Conservation (phyloP, 2,888 invertebrate genomes). For the Lycophotia porphyrea region DNA sequence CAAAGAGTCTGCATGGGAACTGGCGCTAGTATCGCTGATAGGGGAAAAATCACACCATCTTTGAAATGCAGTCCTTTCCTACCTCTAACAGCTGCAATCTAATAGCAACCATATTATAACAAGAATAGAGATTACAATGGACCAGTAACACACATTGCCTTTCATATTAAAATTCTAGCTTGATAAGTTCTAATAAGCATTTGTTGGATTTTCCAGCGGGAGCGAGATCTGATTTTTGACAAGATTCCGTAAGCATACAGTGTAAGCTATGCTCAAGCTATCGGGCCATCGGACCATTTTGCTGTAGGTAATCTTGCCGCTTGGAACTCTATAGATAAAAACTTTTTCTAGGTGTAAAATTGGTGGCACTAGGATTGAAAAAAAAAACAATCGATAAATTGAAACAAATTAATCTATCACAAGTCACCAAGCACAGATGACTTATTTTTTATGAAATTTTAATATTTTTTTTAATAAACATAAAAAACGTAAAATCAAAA, state of each 20-base stretch:
- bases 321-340: slow-evolving; percentile 21
- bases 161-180: background rate
- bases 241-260: background rate
- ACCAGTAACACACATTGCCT: background rate
- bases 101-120: background rate
- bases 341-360: slow-evolving; percentile 23
- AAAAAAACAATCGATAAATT: background rate
- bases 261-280: background rate
- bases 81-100: background rate
- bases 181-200: background rate
- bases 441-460: slow-evolving; percentile 35
- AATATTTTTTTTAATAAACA: slow-evolving; percentile 52
- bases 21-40: slow-evolving; percentile 9
- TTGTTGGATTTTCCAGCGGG: no score
- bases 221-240: background rate
- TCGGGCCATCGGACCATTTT: background rate
- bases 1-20: background rate
- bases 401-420: slow-evolving; percentile 38
- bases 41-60: background rate
- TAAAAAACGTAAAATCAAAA: slow-evolving; percentile 76
- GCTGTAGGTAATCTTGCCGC: background rate
- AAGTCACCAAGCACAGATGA: slow-evolving; percentile 20
- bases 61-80: background rate
- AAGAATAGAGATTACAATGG: background rate
- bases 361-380: background rate